Evolutionary conservation across 2,888 invertebrate species (phyloP), one percentile per base, ranked within the genome.

Genomic region (Bhutanitis thaidina): DNA sequence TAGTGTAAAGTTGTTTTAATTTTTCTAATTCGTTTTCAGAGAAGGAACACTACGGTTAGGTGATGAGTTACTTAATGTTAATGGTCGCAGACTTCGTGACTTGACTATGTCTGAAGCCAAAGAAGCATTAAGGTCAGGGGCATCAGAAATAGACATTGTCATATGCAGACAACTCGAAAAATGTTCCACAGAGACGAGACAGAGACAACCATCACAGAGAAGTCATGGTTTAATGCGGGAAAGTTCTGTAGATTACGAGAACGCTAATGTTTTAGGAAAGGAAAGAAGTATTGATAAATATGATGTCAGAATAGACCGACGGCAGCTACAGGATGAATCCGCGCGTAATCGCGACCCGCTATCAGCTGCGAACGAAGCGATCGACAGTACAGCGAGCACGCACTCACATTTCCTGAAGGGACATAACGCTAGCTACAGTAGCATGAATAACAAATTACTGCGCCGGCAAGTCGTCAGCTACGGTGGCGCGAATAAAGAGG

Each of bases 51-150:
- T 95, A 48, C 89, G 90, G 48, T 90, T 93, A 29, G 94, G 94
- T 10, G 94, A 95, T 69, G 93, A 94, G 69, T 90, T 95, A 20
- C 87, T 94, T 20, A 93, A 93, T 58, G 93, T 94, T 4, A 94
- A 94, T 67, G 94, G 94, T 9, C 90, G 91, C 55, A 85, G 93
- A 60, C 84, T 95, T 43, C 90, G 93, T 4, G 93, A 93, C 43
- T 79, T 94, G 13, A 91, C 90, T 25, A 92, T 93, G 92, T 75
- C 91, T 0, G 92, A 92, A 74, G 93, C 93, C 37, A 90, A 92
- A 64, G 92, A 92, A 74, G 91, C 92, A n/a, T 79, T 94, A 3
- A 90, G 91, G 59, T 92, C 91, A 29, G 91, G 91, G 0, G 86
- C 91, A 14, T 83, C 92, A 1, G 91, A 92, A 64, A 92, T 94